phyloP scores from a whole-genome alignment of 2,113 vertebrate genomes.

The Sclerurus mexicanus region DNA sequence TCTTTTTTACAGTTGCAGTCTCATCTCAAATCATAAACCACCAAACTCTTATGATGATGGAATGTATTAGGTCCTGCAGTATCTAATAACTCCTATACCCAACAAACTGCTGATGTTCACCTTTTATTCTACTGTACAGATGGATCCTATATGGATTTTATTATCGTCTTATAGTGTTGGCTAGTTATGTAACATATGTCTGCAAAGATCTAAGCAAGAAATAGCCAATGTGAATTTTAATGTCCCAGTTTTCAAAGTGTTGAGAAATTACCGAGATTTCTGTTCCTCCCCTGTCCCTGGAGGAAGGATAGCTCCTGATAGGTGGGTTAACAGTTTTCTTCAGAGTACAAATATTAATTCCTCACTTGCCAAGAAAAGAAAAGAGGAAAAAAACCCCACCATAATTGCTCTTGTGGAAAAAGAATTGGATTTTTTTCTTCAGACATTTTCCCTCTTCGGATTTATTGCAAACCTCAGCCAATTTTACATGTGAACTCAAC shows the following conservation, averaged over 20 bases:
- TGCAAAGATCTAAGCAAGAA: not conserved
- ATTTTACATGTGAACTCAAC: not conserved
- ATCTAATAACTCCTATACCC: not conserved
- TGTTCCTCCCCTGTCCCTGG: not conserved
- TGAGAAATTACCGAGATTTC: not conserved
- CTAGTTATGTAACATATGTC: not conserved
- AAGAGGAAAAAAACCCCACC: accelerated
- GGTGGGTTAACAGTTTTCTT: not conserved
- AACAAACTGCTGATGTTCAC: not conserved
- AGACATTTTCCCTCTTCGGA: not conserved
- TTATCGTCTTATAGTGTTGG: not conserved
- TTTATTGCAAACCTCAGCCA: not conserved
- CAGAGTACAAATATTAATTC: not conserved
- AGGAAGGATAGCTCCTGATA: not conserved
- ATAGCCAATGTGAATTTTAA: not conserved
- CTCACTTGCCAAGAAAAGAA: not conserved
- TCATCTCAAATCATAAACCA: not conserved
- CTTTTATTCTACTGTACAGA: not conserved
- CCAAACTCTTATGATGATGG: not conserved
- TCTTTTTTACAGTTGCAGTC: not conserved
- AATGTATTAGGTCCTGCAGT: not conserved
- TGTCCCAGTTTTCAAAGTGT: not conserved
- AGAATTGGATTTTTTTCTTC: not conserved
- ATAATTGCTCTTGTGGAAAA: not conserved
- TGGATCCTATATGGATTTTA: not conserved